phyloP scores from a whole-genome alignment of 2,797 vertebrate genomes.

The Petrocephalus sullivani region DNA sequence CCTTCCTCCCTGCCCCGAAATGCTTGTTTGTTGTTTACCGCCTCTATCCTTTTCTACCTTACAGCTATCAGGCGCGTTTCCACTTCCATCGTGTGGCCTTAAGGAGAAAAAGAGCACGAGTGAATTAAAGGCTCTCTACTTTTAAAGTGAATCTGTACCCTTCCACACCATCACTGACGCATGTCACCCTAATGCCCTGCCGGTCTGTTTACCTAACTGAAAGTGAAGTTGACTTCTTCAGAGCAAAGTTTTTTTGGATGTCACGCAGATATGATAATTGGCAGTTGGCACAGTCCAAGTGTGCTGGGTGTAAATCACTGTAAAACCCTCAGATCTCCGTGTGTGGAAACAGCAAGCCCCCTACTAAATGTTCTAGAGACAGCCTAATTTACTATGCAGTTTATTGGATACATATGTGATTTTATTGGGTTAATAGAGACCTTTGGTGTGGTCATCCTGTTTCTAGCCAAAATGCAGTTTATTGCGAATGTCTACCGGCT shows the following conservation, averaged over 20 bases:
- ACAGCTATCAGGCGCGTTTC: background rate
- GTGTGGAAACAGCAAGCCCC: constrained; percentile 3
- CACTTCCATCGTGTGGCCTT: background rate
- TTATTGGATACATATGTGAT: constrained; percentile 8
- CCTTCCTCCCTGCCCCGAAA: background rate
- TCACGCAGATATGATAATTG: background rate
- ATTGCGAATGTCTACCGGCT: background rate
- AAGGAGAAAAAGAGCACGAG: background rate
- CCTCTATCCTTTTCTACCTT: background rate
- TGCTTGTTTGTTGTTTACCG: background rate
- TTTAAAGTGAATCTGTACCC: background rate
- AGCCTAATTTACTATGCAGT: background rate
- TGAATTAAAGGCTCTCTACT: background rate
- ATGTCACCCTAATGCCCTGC: background rate
- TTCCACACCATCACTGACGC: background rate
- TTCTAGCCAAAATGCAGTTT: background rate
- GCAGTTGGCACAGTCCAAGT: background rate
- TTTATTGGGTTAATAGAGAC: constrained; percentile 15
- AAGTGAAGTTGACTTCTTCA: background rate
- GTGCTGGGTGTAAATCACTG: background rate
- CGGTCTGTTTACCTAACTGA: background rate
- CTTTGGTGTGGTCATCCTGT: constrained; percentile 11
- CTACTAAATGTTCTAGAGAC: background rate
- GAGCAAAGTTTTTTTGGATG: background rate
- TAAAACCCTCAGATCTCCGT: constrained; percentile 14